phyloP scores from a whole-genome alignment of 2,797 vertebrate species.

The Sebastes nivosus region DNA sequence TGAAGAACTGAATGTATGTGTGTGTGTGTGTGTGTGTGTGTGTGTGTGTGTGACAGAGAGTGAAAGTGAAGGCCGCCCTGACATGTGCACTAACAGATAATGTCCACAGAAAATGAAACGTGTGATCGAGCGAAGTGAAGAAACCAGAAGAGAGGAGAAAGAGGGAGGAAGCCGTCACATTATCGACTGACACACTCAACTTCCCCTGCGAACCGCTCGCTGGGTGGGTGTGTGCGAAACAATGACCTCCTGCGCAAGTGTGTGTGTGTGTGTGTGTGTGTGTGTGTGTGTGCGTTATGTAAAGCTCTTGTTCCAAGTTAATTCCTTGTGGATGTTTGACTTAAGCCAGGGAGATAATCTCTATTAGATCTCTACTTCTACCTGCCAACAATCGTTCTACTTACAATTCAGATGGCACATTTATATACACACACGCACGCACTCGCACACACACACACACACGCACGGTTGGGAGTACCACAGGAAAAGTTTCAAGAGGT shows the following conservation, averaged over 20 bases:
- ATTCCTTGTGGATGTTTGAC: conserved; percentile 61
- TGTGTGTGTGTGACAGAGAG: neutral
- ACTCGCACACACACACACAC: neutral
- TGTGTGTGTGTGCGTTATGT: conserved; percentile 21
- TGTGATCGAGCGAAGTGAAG: conserved; percentile 11
- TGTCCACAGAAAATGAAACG: conserved; percentile 41
- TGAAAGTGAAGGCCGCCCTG: neutral
- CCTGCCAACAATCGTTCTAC: conserved; percentile 47
- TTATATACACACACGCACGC: neutral
- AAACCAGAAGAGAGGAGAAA: conserved; percentile 21
- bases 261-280: conserved; percentile 18
- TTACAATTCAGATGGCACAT: conserved; percentile 20
- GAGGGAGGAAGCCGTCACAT: conserved; percentile 60
- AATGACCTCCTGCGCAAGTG: conserved; percentile 5
- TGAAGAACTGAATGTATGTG: neutral
- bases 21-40: neutral
- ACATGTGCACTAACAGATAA: conserved; percentile 52
- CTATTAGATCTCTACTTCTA: conserved; percentile 54
- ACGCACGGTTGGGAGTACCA: neutral
- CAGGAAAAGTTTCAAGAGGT: neutral
- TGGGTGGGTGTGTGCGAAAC: conserved; percentile 2
- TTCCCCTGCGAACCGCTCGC: conserved; percentile 43
- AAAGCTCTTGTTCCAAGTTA: conserved; percentile 38
- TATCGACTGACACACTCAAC: conserved; percentile 63
- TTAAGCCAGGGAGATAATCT: conserved; percentile 51